Conservation (phyloP, 2,113 vertebrate genomes). For the Micronycteris hirsuta region DNA sequence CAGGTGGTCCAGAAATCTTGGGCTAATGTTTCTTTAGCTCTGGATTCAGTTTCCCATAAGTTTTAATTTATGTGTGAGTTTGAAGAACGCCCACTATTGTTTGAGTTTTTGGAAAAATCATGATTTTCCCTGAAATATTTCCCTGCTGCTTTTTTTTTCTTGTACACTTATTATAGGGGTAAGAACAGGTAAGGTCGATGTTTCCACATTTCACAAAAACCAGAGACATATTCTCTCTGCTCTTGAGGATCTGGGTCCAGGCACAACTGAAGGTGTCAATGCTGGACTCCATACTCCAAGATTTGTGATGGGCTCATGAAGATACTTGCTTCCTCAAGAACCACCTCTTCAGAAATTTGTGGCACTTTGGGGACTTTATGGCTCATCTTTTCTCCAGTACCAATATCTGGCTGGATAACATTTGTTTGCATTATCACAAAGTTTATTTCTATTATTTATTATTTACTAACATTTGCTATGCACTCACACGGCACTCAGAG, state of each 20-base stretch:
- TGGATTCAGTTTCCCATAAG: background rate
- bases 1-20: background rate
- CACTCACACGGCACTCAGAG: background rate
- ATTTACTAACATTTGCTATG: background rate
- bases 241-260: background rate
- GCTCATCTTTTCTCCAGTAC: background rate
- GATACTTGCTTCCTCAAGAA: background rate
- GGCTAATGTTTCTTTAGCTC: background rate
- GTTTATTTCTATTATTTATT: constrained; percentile 10
- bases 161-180: background rate
- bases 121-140: background rate
- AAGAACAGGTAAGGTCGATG: background rate
- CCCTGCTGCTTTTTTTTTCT: background rate
- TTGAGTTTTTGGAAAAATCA: background rate
- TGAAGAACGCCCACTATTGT: background rate
- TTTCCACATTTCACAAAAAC: background rate
- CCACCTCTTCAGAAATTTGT: background rate
- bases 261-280: background rate
- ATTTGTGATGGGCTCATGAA: background rate
- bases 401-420: background rate
- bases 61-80: background rate
- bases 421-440: background rate
- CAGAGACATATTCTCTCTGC: no score
- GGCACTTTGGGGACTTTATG: background rate
- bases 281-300: background rate